Conservation (phyloP, 2,113 vertebrate species). For the Rhinogobius similis region DNA sequence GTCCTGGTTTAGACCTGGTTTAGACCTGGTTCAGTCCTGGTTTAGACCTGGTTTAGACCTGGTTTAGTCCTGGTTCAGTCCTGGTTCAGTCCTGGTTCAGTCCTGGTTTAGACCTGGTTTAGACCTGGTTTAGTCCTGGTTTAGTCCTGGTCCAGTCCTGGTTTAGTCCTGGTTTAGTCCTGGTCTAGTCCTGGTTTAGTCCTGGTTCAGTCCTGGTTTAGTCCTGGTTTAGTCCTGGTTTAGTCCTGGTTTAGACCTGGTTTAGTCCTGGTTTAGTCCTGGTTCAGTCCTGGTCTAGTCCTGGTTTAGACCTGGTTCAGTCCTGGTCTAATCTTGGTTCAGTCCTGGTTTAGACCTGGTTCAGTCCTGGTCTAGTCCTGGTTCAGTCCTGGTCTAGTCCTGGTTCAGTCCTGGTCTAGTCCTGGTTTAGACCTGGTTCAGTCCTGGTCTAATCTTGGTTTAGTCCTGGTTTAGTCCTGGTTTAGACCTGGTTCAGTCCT, state of each 20-base stretch:
- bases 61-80: too few species aligned
- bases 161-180: background rate
- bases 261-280: background rate
- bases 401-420: background rate
- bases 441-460: background rate
- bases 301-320: background rate
- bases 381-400: background rate
- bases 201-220: background rate
- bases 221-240: background rate
- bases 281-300: background rate
- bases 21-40: background rate
- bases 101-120: background rate
- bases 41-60: too few species aligned
- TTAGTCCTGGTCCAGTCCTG: background rate
- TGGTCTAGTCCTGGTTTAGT: background rate
- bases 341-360: background rate
- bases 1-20: background rate
- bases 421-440: background rate
- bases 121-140: background rate
- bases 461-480: background rate
- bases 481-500: background rate
- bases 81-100: background rate
- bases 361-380: background rate
- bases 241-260: background rate
- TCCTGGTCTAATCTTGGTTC: background rate